phyloP scores from a whole-genome alignment of 2,888 invertebrate species.

The Coelopa pilipes region DNA sequence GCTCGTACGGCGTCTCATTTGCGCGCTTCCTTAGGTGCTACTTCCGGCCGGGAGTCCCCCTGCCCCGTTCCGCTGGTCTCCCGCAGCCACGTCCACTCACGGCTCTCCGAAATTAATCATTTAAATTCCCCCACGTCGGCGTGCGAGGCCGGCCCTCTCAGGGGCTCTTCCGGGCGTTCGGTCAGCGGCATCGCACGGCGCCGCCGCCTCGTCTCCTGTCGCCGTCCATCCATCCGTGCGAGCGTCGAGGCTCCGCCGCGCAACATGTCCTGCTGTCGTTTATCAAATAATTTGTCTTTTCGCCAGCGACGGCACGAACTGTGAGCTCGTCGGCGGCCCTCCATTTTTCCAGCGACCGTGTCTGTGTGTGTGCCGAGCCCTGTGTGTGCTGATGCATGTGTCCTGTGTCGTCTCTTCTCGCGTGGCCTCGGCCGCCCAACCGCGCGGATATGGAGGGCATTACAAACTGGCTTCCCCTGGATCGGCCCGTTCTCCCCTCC shows the following conservation, averaged over 20 bases:
- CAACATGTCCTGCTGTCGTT: conserved; percentile 31
- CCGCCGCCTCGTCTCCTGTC: no score
- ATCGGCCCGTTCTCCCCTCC: neutral
- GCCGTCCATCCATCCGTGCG: neutral
- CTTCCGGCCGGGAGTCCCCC: no score
- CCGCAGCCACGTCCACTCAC: conserved; percentile 18
- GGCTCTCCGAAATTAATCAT: conserved; percentile 23
- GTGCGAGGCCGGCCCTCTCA: no score
- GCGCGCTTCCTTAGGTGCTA: no score
- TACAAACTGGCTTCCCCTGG: neutral
- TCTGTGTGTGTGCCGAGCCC: neutral
- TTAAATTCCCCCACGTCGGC: neutral
- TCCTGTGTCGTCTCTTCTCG: neutral
- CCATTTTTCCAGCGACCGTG: no score
- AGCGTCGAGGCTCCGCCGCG: neutral
- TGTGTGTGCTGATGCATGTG: conserved; percentile 2
- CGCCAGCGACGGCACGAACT: conserved; percentile 13
- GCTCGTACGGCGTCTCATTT: no score
- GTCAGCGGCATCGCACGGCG: no score
- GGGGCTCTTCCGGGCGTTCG: no score
- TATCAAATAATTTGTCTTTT: conserved; percentile 38
- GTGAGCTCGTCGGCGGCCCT: neutral
- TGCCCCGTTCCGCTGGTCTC: no score
- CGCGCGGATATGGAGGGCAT: neutral
- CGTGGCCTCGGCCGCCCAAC: no score